Evolutionary conservation across 2,888 invertebrate genomes (phyloP).

Genomic region (Galerucella pusilla): DNA sequence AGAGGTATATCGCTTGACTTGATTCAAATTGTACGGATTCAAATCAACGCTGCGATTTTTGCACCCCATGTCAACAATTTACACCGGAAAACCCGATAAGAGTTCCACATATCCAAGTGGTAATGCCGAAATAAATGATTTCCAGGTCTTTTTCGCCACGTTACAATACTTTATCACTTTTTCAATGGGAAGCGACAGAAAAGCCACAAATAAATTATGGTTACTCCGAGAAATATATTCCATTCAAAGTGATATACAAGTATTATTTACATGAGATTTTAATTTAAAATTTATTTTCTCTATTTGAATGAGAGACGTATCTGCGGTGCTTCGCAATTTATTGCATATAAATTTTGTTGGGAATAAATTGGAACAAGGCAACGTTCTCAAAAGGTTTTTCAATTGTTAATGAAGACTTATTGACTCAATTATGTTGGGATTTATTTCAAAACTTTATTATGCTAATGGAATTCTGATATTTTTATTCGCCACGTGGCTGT

Average conservation of each 20-base stretch:
- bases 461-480: constrained; percentile 50
- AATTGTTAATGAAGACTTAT: constrained; percentile 27
- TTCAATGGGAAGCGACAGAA: constrained; percentile 34
- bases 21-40: too few relatives aligned
- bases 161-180: constrained; percentile 36
- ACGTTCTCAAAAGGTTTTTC: constrained; percentile 29
- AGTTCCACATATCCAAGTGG: constrained; percentile 13
- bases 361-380: constrained; percentile 32
- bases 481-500: neutral
- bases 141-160: constrained; percentile 16
- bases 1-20: too few relatives aligned
- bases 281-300: constrained; percentile 41
- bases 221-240: constrained; percentile 38
- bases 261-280: constrained; percentile 44
- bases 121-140: constrained; percentile 17
- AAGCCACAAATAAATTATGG: constrained; percentile 39
- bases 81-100: constrained; percentile 19
- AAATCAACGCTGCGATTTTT: too few relatives aligned
- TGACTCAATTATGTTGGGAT: constrained; percentile 26
- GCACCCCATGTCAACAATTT: constrained; percentile 16
- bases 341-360: constrained; percentile 35
- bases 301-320: constrained; percentile 30
- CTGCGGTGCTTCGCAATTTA: constrained; percentile 40
- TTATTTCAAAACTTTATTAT: constrained; percentile 17
- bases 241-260: constrained; percentile 41